A percentile compares a stretch with the other conserved stretches of the same genome.
These are phyloP conservation scores for Clivina fossor DNA, from an alignment of 2,888 invertebrate genomes.

Conservation along the genomic window DNA sequence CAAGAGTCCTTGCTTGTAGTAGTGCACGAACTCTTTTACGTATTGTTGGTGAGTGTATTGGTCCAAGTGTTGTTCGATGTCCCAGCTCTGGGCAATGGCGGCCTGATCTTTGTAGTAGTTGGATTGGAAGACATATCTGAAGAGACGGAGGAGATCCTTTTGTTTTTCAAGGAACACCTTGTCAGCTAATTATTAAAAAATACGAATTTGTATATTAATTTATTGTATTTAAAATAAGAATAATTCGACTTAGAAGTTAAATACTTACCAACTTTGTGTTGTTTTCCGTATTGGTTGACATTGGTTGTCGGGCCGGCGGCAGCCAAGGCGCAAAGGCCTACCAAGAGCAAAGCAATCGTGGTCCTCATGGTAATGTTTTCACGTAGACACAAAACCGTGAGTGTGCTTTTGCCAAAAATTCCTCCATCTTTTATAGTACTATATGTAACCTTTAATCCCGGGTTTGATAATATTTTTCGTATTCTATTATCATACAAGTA, in stretches of 20 bases:
- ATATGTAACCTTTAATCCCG: too few relatives aligned
- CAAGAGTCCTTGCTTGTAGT: conserved; percentile 60
- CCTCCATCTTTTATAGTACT: not conserved
- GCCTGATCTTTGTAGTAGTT: conserved; percentile 57
- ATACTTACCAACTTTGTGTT: conserved; percentile 52
- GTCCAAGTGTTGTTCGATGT: conserved; percentile 61
- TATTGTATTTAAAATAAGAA: not conserved
- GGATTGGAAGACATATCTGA: conserved; percentile 66
- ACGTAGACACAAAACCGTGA: conserved; percentile 14
- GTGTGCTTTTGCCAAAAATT: conserved; percentile 1
- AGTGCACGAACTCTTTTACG: conserved; percentile 59
- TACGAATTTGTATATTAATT: not conserved
- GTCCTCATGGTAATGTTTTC: conserved; percentile 38
- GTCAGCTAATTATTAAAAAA: conserved; percentile 34
- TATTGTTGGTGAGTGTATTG: conserved; percentile 54
- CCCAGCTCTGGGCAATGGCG: conserved; percentile 61
- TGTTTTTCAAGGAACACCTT: conserved; percentile 40
- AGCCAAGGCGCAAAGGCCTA: conserved; percentile 41
- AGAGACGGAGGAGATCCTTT: conserved; percentile 59
- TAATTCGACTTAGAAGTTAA: not conserved
- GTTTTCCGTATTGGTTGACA: conserved; percentile 41
- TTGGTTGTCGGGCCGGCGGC: conserved; percentile 52
- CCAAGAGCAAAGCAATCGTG: conserved; percentile 38
- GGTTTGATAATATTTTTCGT: too few relatives aligned
- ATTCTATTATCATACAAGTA: too few relatives aligned